Conservation (phyloP, 2,888 invertebrate genomes). For the Xestobium rufovillosum region DNA sequence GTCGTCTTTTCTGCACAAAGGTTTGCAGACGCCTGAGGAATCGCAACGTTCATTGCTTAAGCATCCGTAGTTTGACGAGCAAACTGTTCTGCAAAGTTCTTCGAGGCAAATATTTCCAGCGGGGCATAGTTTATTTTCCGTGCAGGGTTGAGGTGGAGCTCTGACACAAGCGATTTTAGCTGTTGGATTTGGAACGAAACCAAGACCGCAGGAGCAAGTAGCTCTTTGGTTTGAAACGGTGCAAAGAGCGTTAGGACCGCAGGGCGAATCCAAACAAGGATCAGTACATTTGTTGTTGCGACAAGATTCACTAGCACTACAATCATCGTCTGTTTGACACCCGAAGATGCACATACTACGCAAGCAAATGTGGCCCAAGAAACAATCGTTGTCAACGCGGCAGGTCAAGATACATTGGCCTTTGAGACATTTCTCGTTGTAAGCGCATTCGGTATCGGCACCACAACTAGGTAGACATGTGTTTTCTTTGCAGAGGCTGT, state of each 20-base stretch:
- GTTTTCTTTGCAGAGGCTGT: slow-evolving; percentile 69
- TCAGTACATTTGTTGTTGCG: slow-evolving; percentile 71
- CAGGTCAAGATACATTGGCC: slow-evolving; percentile 84
- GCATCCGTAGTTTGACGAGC: slow-evolving; percentile 68
- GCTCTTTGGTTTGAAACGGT: slow-evolving; percentile 74
- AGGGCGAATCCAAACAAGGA: slow-evolving; percentile 69
- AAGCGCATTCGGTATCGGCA: slow-evolving; percentile 74
- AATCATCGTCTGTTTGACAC: slow-evolving; percentile 81
- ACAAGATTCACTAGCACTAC: slow-evolving; percentile 77
- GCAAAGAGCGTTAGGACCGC: slow-evolving; percentile 79
- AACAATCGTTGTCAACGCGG: slow-evolving; percentile 85
- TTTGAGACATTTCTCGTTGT: slow-evolving; percentile 80
- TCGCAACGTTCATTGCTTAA: slow-evolving; percentile 76
- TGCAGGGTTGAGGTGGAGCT: slow-evolving; percentile 67
- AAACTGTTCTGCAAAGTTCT: slow-evolving; percentile 67
- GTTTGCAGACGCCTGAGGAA: slow-evolving; percentile 67
- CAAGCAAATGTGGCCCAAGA: slow-evolving; percentile 83
- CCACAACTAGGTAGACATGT: slow-evolving; percentile 73
- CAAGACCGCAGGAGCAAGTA: slow-evolving; percentile 68
- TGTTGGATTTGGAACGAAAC: slow-evolving; percentile 80
- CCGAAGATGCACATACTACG: slow-evolving; percentile 80
- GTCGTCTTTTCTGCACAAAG: slow-evolving; percentile 74
- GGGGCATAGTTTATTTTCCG: slow-evolving; percentile 68
- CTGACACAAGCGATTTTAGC: slow-evolving; percentile 83
- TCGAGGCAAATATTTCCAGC: slow-evolving; percentile 66